A percentile compares a stretch with the other conserved stretches of the same genome.
phyloP scores from a whole-genome alignment of 1,140 invertebrate species.

The Bradysia coprophila region DNA sequence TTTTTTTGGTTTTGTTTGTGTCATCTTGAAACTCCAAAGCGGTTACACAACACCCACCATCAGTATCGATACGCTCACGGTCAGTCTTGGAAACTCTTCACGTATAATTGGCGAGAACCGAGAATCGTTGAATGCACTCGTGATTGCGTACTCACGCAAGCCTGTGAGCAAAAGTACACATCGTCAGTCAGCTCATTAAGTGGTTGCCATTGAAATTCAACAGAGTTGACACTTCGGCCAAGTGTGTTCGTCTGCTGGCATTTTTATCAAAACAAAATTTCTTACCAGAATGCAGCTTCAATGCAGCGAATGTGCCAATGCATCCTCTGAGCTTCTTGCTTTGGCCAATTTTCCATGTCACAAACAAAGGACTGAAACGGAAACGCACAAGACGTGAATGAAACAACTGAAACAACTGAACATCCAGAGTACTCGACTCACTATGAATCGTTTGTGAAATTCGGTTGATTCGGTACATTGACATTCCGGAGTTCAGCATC shows the following conservation, averaged over 20 bases:
- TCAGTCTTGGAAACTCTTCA: conserved; percentile 81
- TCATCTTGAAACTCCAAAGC: too few species aligned
- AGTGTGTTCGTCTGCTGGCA: too few species aligned
- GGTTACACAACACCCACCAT: too few species aligned
- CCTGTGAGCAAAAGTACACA: conserved; percentile 37
- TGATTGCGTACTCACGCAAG: conserved; percentile 88
- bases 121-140: conserved; percentile 94
- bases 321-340: conserved; percentile 83
- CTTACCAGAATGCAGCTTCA: conserved; percentile 67
- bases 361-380: conserved; percentile 92
- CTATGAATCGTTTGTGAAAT: conserved; percentile 90
- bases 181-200: too few species aligned
- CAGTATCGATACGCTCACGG: conserved; percentile 85
- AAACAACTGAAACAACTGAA: background rate
- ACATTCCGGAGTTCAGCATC: conserved; percentile 84
- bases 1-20: too few species aligned
- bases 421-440: conserved; percentile 39
- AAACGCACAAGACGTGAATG: background rate
- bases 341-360: conserved; percentile 94
- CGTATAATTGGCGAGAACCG: conserved; percentile 89
- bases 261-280: too few species aligned
- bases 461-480: conserved; percentile 72
- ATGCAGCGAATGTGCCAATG: conserved; percentile 89
- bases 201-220: too few species aligned
- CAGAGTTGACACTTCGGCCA: too few species aligned